Base-by-base conservation (phyloP, 2,888 invertebrate species). In the Drosophila glabriapex region DNA sequence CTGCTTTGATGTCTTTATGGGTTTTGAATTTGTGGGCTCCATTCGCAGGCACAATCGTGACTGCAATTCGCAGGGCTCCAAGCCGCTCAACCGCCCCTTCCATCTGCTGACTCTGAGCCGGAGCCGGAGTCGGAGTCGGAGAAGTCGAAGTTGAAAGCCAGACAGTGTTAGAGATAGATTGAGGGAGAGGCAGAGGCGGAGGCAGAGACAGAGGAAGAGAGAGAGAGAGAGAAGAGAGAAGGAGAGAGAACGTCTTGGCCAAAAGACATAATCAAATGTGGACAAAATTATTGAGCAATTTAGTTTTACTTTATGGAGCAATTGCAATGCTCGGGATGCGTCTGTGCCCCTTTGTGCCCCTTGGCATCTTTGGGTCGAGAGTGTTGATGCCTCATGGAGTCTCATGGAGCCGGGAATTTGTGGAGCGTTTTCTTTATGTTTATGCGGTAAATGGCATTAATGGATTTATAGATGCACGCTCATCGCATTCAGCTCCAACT, bases 201-300 rank as follows among this genome's bases (percentile, higher is more conserved):
- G 19, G 16, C 25, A 12, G 35, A 0, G 9, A n/a, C 4, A 14
- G 0, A 14, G 54, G 54, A 14, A 1, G 33, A 25, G 39, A 43
- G 50, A 14, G 22, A 37, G 50, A 58, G 29, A 12, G 5, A 29
- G 33, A 16, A 12, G 19, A 37, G 19, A 28, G 55, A 1, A n/a
- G 19, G 43, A 43, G 43, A 14, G 22, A 37, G 50, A 58, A 39
- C 46, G 49, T 39, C 49, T 68, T 79, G 80, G 80, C 81, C 79
- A 87, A 81, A 85, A 88, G 87, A 88, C 88, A 89, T 89, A 85
- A 89, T 89, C 88, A 90, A 89, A 84, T 89, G 90, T 87, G 84
- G 85, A 91, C 91, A 89, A 91, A 91, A 91, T 91, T 91, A 91
- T 91, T 91, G 91, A 90, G 90, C 91, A 91, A 91, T 91, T 91